Base-by-base conservation (phyloP, 2,113 vertebrate species). In the Lucifuga dentata region DNA sequence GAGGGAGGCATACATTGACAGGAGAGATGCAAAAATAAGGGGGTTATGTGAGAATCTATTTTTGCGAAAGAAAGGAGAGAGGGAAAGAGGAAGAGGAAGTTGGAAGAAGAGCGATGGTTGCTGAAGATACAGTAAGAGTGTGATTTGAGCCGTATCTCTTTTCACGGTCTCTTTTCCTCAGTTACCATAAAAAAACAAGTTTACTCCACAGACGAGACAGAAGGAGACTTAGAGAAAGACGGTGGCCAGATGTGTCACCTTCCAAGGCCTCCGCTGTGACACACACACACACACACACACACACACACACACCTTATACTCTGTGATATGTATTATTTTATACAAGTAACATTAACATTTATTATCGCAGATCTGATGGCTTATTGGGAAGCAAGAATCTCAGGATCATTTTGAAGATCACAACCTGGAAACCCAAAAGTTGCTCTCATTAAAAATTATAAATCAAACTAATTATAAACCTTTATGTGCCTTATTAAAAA, bases 11-110 rank as follows among this genome's bases (percentile, higher is more conserved):
- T n/a, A 61, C 45, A 40, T 38, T 24, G 55, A 71, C 55, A 76
- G 24, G 49, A 29, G 55, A 53, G 53, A 80, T 73, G 26, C 7
- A 29, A 69, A 55, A 61, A 59, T 29, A 43, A 24, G 24, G 21
- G 48, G 53, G 21, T 48, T 52, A 80, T 53, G 58, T 58, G 49
- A 69, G 44, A 33, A 57, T 76, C 56, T 75, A 75, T 77, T 73
- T 77, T 44, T 65, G 51, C 13, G 26, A 26, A 63, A n/a, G 75
- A 63, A 64, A 64, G 46, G 15, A 72, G 50, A 66, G 55, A 17
- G 19, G 49, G 50, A 7, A 50, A 11, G 23, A 55, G 57, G 72
- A 70, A 64, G 63, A 5, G 11, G 12, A 46, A 19, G 23, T 23
- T 2, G 46, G 12, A 21, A 11, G 43, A 17, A 20, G 43, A 45